Evolutionary conservation across 2,113 vertebrate genomes (phyloP).

Genomic region (Syngnathus typhle): DNA sequence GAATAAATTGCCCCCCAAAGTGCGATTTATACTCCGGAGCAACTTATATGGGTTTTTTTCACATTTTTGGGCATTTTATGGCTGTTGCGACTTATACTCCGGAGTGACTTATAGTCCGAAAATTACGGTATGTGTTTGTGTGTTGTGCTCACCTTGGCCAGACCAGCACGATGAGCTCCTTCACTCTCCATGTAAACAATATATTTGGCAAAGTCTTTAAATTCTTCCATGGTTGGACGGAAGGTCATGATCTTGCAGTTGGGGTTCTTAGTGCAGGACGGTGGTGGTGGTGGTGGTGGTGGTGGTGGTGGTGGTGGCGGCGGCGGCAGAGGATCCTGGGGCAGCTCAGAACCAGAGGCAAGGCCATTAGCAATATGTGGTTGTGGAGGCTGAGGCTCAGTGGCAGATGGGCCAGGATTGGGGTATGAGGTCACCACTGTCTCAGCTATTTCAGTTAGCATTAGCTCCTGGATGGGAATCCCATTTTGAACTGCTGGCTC

Average conservation of each 20-base stretch:
- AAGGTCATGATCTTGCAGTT: conserved; percentile 98
- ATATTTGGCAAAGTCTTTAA: conserved; percentile 87
- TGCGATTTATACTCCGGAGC: too few relatives aligned
- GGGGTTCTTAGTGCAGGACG: conserved; percentile 74
- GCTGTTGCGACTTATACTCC: too few relatives aligned
- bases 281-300: conserved; percentile 9
- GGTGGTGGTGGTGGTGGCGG: conserved; percentile 5
- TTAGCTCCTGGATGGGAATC: conserved; percentile 28
- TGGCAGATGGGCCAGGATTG: conserved; percentile 8
- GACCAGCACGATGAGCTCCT: conserved; percentile 88
- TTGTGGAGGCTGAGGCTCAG: conserved; percentile 10
- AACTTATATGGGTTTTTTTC: too few relatives aligned
- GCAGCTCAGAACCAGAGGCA: conserved; percentile 16
- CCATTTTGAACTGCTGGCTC: conserved; percentile 32
- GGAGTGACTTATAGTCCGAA: too few relatives aligned
- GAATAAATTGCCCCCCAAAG: too few relatives aligned
- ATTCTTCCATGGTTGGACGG: conserved; percentile 88
- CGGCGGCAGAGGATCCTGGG: not conserved
- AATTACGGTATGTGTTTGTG: not conserved
- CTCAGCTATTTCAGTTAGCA: conserved; percentile 24
- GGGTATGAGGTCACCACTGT: conserved; percentile 12
- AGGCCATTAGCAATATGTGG: conserved; percentile 2
- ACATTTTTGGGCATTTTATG: too few relatives aligned
- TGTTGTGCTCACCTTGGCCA: conserved; percentile 83
- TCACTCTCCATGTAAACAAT: conserved; percentile 90